Evolutionary conservation across 1,140 invertebrate genomes (phyloP), one percentile per base, ranked within the genome.

Genomic region (Lordiphosa stackelbergi): DNA sequence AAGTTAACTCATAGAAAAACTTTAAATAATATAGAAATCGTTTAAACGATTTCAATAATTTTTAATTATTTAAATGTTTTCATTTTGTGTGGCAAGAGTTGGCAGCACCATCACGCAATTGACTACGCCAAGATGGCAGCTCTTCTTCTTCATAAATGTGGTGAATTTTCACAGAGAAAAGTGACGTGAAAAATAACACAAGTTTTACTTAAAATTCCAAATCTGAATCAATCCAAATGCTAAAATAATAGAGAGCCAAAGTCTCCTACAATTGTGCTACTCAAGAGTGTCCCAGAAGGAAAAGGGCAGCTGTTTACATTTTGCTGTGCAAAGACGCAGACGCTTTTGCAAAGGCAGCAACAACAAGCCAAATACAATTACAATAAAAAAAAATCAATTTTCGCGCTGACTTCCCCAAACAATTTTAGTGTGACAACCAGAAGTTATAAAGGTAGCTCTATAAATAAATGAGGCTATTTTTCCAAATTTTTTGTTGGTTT

Each of bases 121-220:
- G 8, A 16, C 35, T 41, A 60, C 42, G 19, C n/a, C 31, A 71
- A 60, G 46, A 64, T 75, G 72, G 72, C 31, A 75, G 52, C 59
- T 54, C 71, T 60, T 54, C 71, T 60, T 22, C 13, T 38, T 19
- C 53, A 24, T 54, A 79, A 62, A 68, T 56, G 75, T 79, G 75
- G 75, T 79, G 75, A 79, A 81, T 79, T 56, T 48, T 36, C 53
- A 55, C 5, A 7, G 37, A 55, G n/a, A 54, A 43, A 77, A 75
- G 75, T 79, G 75, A 81, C 66, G 77, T 79, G 75, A 79, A 79
- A 49, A 65, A 79, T 75, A 69, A 81, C 60, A 79, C 71, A 77
- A 58, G 56, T 64, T 71, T 74, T 62, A 40, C 31, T 31, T 31
- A 31, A 13, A 31, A 11, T 66, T 36, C 56, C 37, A 69, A 69